These are phyloP conservation scores for Siderastrea siderea DNA, from an alignment of 92 coral and sea anemone species.

Conservation along the genomic window DNA sequence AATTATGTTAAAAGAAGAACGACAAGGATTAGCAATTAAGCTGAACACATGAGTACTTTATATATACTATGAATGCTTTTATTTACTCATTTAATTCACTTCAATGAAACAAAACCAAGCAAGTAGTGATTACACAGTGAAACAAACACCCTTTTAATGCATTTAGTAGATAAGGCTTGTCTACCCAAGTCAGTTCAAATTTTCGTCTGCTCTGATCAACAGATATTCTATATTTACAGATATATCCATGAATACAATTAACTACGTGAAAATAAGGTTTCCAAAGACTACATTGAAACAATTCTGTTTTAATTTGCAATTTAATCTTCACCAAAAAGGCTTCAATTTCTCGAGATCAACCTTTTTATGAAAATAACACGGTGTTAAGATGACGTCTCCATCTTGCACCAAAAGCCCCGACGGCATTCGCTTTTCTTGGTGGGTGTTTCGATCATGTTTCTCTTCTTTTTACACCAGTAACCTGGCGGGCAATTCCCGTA, in stretches of 20 bases:
- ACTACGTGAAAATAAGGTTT: constrained; percentile 3
- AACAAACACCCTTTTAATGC: too few species aligned
- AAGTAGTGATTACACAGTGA: background rate
- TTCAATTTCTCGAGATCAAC: background rate
- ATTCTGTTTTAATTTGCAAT: constrained; percentile 14
- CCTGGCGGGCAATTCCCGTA: constrained; percentile 62
- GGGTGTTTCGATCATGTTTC: constrained; percentile 54
- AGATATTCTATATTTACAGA: constrained; percentile 34
- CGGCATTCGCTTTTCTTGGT: constrained; percentile 61
- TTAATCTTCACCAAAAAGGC: constrained; percentile 7
- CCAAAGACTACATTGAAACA: constrained; percentile 13
- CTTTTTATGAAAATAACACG: background rate
- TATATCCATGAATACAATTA: constrained; percentile 24
- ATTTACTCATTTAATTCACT: constrained; percentile 9
- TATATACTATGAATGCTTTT: background rate
- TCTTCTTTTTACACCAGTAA: constrained; percentile 76
- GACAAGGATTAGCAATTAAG: too few species aligned
- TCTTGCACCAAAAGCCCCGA: constrained; percentile 83
- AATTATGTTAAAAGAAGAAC: too few species aligned
- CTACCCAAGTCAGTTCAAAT: background rate
- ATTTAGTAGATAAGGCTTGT: background rate
- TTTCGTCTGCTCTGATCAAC: background rate
- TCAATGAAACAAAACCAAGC: background rate
- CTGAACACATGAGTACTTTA: too few species aligned
- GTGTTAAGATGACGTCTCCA: constrained; percentile 27